Evolutionary conservation across 2,113 vertebrate species (phyloP).

Genomic region (Ciconia boyciana): DNA sequence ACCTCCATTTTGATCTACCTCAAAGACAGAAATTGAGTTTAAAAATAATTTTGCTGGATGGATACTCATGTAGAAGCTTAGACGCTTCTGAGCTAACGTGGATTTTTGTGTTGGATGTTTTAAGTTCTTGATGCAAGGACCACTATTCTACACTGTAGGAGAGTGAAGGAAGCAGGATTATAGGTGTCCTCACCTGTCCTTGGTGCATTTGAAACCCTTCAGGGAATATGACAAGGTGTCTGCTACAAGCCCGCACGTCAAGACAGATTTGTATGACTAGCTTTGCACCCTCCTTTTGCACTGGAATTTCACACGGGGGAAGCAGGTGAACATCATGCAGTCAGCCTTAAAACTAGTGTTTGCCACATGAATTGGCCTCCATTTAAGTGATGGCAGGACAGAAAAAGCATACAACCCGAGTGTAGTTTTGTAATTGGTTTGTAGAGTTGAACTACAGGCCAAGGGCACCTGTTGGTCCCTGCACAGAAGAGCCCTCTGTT

Average conservation of each 20-base stretch:
- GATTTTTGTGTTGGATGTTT: not conserved
- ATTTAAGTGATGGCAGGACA: not conserved
- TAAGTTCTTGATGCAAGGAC: not conserved
- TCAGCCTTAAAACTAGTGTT: not conserved
- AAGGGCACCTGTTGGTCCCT: not conserved
- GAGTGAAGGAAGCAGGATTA: not conserved
- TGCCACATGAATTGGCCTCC: not conserved
- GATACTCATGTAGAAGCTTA: not conserved
- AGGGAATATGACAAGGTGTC: not conserved
- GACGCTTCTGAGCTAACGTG: not conserved
- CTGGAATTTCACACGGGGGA: not conserved
- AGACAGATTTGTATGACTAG: not conserved
- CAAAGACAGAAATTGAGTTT: not conserved
- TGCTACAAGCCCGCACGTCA: accelerated
- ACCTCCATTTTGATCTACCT: not conserved
- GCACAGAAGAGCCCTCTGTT: not conserved
- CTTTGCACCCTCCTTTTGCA: not conserved
- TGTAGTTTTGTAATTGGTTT: not conserved
- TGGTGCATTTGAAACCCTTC: not conserved
- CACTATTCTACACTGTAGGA: not conserved
- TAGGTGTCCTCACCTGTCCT: not conserved
- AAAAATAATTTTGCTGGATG: not conserved
- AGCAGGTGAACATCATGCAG: not conserved
- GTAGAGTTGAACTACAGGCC: not conserved
- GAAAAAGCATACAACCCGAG: not conserved